Evolutionary conservation across 35 echinoderm and acorn worm genomes (phyloP).

Genomic region (Stichopus chloronotus): DNA sequence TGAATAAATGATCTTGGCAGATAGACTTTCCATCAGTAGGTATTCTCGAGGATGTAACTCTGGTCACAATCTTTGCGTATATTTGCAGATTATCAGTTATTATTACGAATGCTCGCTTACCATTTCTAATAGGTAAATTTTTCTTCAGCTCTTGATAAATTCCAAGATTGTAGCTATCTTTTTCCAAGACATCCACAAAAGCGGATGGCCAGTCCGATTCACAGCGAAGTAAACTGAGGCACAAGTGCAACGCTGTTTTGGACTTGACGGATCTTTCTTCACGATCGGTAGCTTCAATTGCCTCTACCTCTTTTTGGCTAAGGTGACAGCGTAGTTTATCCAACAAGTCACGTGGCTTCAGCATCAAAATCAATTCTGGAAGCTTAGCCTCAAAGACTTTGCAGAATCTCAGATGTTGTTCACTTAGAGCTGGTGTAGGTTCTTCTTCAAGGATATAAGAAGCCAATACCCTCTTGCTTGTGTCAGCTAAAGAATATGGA

Average conservation of each 20-base stretch:
- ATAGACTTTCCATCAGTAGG: too few relatives aligned
- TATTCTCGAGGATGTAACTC: too few relatives aligned
- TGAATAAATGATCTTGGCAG: too few relatives aligned
- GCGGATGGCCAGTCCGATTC: background rate
- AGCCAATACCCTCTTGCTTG: background rate
- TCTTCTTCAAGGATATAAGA: background rate
- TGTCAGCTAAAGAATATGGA: background rate
- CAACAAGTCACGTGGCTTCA: background rate
- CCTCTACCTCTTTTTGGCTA: background rate
- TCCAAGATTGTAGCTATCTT: background rate
- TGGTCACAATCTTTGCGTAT: too few relatives aligned
- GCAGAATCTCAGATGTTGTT: background rate
- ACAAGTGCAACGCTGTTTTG: background rate
- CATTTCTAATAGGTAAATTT: background rate
- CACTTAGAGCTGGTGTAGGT: background rate
- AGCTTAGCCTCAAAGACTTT: background rate
- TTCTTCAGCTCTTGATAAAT: background rate
- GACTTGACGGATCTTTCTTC: background rate
- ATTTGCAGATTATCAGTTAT: too few relatives aligned
- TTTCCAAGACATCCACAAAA: background rate
- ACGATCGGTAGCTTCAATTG: background rate
- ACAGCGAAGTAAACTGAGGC: background rate
- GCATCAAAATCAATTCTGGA: background rate
- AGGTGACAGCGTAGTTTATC: background rate
- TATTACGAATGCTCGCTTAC: background rate